Conservation (phyloP, 2,797 vertebrate species). For the Hypotaenidia philippensis region DNA sequence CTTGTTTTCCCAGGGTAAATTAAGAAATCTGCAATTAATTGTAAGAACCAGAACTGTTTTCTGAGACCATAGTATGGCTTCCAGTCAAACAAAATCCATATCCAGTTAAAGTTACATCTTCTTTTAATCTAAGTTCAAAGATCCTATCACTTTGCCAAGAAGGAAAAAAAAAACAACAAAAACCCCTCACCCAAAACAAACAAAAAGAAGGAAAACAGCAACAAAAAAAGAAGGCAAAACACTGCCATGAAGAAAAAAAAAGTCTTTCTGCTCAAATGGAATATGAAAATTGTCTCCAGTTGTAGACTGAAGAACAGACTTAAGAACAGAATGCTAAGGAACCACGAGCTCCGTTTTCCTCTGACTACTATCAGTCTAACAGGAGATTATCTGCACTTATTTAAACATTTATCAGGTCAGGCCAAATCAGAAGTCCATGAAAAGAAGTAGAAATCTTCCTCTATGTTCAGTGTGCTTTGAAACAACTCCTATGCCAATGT, state of each 20-base stretch:
- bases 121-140: constrained; percentile 49
- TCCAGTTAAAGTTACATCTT: constrained; percentile 14
- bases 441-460: background rate
- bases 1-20: background rate
- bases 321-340: background rate
- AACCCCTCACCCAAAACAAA: background rate
- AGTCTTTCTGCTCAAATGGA: background rate
- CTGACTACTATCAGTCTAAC: background rate
- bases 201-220: background rate
- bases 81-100: constrained; percentile 2
- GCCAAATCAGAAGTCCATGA: background rate
- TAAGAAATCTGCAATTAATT: constrained; percentile 36
- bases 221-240: background rate
- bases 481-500: background rate
- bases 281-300: constrained; percentile 10
- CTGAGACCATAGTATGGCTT: background rate
- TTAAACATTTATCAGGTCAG: background rate
- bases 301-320: background rate
- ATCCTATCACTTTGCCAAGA: background rate
- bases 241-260: background rate
- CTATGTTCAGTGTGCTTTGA: background rate
- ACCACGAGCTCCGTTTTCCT: background rate
- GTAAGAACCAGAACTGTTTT: background rate
- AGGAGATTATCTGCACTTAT: background rate
- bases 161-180: background rate